Base-by-base conservation (phyloP, 2,797 vertebrate species). In the Pseudochirops corinnae region DNA sequence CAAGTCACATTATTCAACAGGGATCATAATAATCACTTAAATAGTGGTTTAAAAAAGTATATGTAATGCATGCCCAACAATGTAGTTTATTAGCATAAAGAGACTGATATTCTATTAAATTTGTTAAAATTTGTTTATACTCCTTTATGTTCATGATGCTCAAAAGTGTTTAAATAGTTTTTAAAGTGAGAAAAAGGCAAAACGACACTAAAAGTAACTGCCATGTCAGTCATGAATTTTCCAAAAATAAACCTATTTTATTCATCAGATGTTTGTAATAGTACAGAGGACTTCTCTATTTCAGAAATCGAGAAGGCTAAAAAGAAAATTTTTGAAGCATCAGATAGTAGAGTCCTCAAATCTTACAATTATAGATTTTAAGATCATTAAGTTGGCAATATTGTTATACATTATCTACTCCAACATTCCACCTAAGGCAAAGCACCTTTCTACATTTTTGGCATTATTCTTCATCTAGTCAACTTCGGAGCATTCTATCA, bases 21-120 rank as follows among this genome's bases (percentile, higher is more conserved):
- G 91, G 5, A 3, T 95, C 26, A 46, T 92, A 94, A 90, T n/a
- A 52, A 2, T 56, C 58, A 94, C 56, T 33, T 91, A 56, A 95
- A 94, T 46, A 60, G 0, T 55, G 46, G 29, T 90, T 1, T 31
- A 26, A 60, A 93, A 91, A 92, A 92, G 60, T 87, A 33, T 11
- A 93, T 0, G 91, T 1, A 52, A 56, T 87, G 12, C 13, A 62
- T 0, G 3, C 31, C 60, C 60, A 91, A 96, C 67, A 94, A 55
- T 4, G 39, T 92, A 55, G 82, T 94, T 55, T 50, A 0, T 12
- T 92, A 90, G 3, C 74, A 60, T n/a, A 5, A 33, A 53, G 10
- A 94, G 92, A 26, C 7, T 92, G n/a, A 33, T 39, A 5, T 57
- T 91, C 94, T 90, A 92, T 87, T 93, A 60, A 62, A 62, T 62